These are phyloP conservation scores for Melanostoma mellinum DNA, from an alignment of 2,888 invertebrate genomes.

Conservation along the genomic window DNA sequence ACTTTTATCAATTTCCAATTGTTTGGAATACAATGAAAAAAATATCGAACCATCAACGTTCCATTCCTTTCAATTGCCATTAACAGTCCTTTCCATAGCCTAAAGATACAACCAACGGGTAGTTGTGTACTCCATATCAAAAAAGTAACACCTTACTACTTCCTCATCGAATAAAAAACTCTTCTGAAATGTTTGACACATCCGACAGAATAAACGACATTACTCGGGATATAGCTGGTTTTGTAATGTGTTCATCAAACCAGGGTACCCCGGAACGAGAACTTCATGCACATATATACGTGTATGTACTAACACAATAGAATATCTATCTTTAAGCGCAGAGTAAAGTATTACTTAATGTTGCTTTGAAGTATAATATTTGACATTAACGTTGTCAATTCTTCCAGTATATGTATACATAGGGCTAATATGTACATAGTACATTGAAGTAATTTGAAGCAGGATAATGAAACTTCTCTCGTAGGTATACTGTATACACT, in stretches of 20 bases:
- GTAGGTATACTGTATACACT: no score
- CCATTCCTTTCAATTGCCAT: not conserved
- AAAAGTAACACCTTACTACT: conserved; percentile 41
- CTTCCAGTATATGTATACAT: no score
- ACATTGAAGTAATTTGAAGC: no score
- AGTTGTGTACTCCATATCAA: conserved; percentile 11
- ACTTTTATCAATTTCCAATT: conserved; percentile 39
- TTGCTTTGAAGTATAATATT: no score
- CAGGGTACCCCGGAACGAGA: not conserved
- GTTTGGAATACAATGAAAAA: conserved; percentile 44
- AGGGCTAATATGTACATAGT: no score
- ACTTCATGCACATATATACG: not conserved
- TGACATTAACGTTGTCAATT: no score
- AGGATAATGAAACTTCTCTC: no score
- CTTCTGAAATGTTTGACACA: conserved; percentile 50
- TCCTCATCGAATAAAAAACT: conserved; percentile 47
- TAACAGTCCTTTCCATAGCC: not conserved
- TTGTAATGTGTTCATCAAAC: conserved; percentile 45
- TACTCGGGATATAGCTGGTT: conserved; percentile 34
- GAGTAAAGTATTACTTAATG: no score
- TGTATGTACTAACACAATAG: not conserved
- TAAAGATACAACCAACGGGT: no score
- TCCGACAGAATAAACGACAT: conserved; percentile 50
- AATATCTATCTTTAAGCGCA: not conserved
- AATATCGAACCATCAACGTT: not conserved